Base-by-base conservation (phyloP, 2,113 vertebrate genomes). In the Tenrec ecaudatus region DNA sequence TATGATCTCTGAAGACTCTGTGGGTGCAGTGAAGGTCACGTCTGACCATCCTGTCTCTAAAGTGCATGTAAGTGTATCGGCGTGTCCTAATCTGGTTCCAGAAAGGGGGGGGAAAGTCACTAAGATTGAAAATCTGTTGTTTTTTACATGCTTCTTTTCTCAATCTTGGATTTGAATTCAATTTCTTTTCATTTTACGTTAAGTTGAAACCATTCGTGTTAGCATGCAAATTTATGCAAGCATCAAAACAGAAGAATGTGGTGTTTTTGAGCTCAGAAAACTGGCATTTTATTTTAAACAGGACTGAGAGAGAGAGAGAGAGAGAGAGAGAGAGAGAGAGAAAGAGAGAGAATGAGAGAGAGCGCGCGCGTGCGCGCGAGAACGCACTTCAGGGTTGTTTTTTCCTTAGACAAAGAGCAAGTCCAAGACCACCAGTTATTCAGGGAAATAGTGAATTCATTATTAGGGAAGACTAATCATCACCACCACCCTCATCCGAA, bases 211-310 rank as follows among this genome's bases (percentile, higher is more conserved):
- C 80, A 86, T 96, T 93, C 91, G 68, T 86, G 79, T 97, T 96
- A 97, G 93, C 94, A 96, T 97, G 96, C 89, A 97, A 97, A 97
- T 97, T 89, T 97, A 96, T 97, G 94, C 96, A 96, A 91, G 95
- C 82, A 94, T 27, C 94, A 88, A 96, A 96, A 94, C 95, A 91
- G 93, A 96, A 92, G 94, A 95, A 94, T 96, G 95, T 95, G 85
- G 93, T 95, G 80, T 95, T 95, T 97, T 97, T 87, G 95, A 96
- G 95, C 66, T 33, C 87, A 95, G 85, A 95, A 91, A 69, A 84
- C 87, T 92, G 66, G 47, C 33, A 62, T 43, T 92, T 84, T 82
- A 73, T 86, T 89, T 17, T 53, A 89, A 89, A 85, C 6, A 91
- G 38, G 27, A 92, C 40, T 96, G 92, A 92, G 79, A 73, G 33